phyloP scores from a whole-genome alignment of 2,113 vertebrate species.

The Mus pahari region DNA sequence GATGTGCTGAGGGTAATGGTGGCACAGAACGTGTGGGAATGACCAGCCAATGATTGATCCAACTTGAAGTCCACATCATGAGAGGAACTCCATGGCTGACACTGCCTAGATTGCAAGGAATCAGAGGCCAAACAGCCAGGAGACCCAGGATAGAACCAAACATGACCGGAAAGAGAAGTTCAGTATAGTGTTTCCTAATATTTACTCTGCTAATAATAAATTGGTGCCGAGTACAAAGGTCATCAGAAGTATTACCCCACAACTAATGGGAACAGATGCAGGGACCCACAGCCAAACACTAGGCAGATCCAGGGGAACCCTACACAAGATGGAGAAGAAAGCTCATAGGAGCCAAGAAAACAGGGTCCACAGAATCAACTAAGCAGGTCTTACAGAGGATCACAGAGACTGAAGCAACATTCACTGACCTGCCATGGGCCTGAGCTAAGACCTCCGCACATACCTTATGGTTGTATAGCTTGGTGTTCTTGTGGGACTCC shows the following conservation, averaged over 20 bases:
- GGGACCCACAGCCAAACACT: neutral
- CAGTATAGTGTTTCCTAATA: neutral
- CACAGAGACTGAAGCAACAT: neutral
- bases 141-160: neutral
- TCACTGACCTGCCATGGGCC: neutral
- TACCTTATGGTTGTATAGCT: neutral
- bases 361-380: neutral
- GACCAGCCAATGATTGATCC: neutral
- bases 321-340: neutral
- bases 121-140: neutral
- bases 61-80: neutral
- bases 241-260: neutral
- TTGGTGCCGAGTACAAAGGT: neutral
- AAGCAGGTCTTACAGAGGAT: neutral
- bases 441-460: neutral
- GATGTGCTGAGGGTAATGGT: neutral
- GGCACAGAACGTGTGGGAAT: neutral
- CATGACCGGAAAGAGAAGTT: neutral
- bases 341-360: neutral
- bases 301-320: neutral
- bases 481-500: neutral
- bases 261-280: neutral
- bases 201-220: neutral
- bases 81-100: neutral
- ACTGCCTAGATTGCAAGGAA: neutral